Percentiles rank a stretch among this genome's conserved stretches.
Conservation (phyloP, 2,888 invertebrate species). For the Agrilus mali region DNA sequence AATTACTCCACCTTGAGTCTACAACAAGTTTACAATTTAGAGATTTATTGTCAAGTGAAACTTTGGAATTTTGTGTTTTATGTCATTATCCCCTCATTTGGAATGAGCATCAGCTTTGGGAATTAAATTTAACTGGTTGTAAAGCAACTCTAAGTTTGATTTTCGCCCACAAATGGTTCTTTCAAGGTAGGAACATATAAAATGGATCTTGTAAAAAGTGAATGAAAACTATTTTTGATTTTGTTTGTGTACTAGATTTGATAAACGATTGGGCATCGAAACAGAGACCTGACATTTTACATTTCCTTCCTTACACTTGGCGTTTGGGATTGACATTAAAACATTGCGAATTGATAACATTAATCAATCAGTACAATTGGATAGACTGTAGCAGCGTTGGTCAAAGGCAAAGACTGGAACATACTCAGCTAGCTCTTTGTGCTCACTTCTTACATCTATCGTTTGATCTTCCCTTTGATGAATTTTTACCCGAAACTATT, state of each 20-base stretch:
- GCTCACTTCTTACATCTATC: slow-evolving; percentile 89
- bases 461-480: slow-evolving; percentile 86
- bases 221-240: slow-evolving; percentile 1
- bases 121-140: slow-evolving; percentile 79
- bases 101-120: slow-evolving; percentile 97
- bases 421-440: slow-evolving; percentile 86
- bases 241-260: slow-evolving; percentile 48
- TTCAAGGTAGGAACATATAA: slow-evolving; percentile 46
- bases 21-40: slow-evolving; percentile 90
- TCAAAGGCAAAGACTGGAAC: slow-evolving; percentile 54
- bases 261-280: slow-evolving; percentile 96
- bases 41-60: slow-evolving; percentile 87
- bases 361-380: slow-evolving; percentile 97
- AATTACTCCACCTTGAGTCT: slow-evolving; percentile 85
- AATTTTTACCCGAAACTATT: slow-evolving; percentile 83
- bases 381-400: slow-evolving; percentile 94
- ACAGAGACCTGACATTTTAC: slow-evolving; percentile 80
- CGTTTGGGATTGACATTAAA: slow-evolving; percentile 81
- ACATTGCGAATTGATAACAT: slow-evolving; percentile 87
- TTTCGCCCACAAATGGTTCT: slow-evolving; percentile 92
- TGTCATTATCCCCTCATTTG: slow-evolving; percentile 86
- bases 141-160: slow-evolving; percentile 88
- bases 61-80: slow-evolving; percentile 78
- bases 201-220: not conserved
- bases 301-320: slow-evolving; percentile 96